Conservation (phyloP, 64 coral and sea anemone genomes). For the Anthopleura sola region DNA sequence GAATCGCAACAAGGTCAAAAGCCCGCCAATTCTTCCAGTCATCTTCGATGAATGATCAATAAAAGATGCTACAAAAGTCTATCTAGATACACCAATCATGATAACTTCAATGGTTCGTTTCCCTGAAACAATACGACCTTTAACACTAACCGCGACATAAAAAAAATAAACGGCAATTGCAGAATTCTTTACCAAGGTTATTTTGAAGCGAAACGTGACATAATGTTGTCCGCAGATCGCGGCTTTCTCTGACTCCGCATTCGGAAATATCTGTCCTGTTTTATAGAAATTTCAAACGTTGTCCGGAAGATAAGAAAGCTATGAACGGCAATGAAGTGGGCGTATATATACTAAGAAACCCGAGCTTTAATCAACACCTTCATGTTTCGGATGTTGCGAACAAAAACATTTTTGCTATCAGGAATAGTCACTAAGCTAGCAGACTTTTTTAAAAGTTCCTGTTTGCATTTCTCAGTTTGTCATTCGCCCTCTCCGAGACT, state of each 20-base stretch:
- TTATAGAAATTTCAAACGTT: background rate
- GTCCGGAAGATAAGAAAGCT: background rate
- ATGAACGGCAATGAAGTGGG: background rate
- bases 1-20: background rate
- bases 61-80: background rate
- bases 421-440: background rate
- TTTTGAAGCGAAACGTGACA: background rate
- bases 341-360: background rate
- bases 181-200: background rate
- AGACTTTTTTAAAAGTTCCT: too few species aligned
- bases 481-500: too few species aligned
- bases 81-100: background rate
- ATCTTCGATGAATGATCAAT: conserved; percentile 2
- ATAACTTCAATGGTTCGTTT: background rate
- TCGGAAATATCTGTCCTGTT: background rate
- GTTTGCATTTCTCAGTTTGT: too few species aligned
- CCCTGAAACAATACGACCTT: conserved; percentile 3
- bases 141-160: background rate
- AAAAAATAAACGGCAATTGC: background rate
- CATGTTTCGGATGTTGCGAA: background rate
- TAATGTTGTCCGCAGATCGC: background rate
- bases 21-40: background rate
- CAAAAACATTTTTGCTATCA: background rate
- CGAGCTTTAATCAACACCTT: background rate
- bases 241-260: background rate